Base-by-base conservation (phyloP, 2,888 invertebrate species). In the Meteorus cinctellus region DNA sequence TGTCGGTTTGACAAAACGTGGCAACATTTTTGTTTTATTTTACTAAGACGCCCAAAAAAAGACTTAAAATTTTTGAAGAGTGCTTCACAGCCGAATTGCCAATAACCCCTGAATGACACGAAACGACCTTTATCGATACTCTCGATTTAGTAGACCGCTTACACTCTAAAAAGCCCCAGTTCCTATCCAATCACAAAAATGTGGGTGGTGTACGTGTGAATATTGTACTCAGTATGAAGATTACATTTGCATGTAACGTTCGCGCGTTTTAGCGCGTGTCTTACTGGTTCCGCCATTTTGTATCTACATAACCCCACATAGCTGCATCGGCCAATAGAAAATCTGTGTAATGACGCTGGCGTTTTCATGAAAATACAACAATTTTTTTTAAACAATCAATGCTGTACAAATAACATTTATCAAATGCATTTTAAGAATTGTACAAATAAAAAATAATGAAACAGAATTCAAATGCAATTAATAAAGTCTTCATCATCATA, bases 1-100 rank as follows among this genome's bases (percentile, higher is more conserved):
- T 27, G 84, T 83, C 41, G 87, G 86, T 78, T 82, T 88, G 14
- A 89, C 65, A 60, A 88, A 85, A 77, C 88, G 85, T 72, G 87
- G 87, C 81, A 89, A 77, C 89, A 89, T 89, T 76, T 84, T 87
- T 55, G 65, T 27, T 74, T 73, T 70, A 69, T 27, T 63, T 76
- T 65, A n/a, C 69, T 31, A 4, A 60, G 45, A 69, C 19, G 59
- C 34, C 12, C 12, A 19, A 65, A 67, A 67, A 68, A 76, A 70
- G 73, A 78, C 77, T 79, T 62, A 45, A 63, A 66, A 71, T 27
- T 66, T 75, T 70, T 62, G 24, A 29, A 69, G 48, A 12, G 67
- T 68, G n/a, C 31, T 36, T 70, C 76, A 55, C 51, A 70, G 16
- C 76, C 63, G 75, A 71, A 75, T 74, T 55, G 34, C 67, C 62